A percentile compares a stretch with the other conserved stretches of the same genome.
phyloP scores from a whole-genome alignment of 2,113 vertebrate genomes.

The Lophochroa leadbeateri region DNA sequence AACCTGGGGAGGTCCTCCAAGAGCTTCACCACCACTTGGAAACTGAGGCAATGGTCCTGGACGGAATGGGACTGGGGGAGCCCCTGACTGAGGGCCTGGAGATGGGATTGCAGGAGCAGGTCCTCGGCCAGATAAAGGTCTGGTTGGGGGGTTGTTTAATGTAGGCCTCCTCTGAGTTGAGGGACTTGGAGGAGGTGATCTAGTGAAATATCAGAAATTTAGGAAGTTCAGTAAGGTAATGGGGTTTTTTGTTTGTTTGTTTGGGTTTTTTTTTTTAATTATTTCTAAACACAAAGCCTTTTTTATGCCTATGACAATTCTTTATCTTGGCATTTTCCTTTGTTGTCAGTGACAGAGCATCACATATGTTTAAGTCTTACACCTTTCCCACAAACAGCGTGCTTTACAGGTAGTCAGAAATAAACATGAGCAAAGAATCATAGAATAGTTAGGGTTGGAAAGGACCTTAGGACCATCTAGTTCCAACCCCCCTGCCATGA shows the following conservation, averaged over 20 bases:
- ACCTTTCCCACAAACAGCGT: background rate
- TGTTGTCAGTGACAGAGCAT: background rate
- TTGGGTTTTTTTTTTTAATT: background rate
- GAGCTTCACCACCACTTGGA: conserved; percentile 74
- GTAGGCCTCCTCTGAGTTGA: conserved; percentile 80
- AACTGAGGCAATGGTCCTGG: conserved; percentile 63
- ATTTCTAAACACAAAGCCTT: background rate
- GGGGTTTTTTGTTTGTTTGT: background rate
- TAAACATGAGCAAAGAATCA: background rate
- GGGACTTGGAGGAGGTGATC: conserved; percentile 86
- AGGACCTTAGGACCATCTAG: background rate
- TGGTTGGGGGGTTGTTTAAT: conserved; percentile 45
- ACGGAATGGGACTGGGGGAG: conserved; percentile 76
- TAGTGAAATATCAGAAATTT: conserved; percentile 45
- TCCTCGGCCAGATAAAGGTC: conserved; percentile 68
- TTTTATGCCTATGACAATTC: background rate
- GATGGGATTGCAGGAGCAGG: conserved; percentile 76
- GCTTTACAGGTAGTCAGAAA: background rate
- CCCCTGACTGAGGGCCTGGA: conserved; percentile 75
- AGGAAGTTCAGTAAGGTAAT: background rate
- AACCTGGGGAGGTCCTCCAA: conserved; percentile 71
- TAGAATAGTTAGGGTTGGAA: background rate
- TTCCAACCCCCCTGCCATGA: background rate
- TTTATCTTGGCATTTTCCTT: background rate
- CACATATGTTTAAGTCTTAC: background rate